Evolutionary conservation across 2,888 invertebrate genomes (phyloP), one percentile per base, ranked within the genome.

Genomic region (Polymixis flavicincta): DNA sequence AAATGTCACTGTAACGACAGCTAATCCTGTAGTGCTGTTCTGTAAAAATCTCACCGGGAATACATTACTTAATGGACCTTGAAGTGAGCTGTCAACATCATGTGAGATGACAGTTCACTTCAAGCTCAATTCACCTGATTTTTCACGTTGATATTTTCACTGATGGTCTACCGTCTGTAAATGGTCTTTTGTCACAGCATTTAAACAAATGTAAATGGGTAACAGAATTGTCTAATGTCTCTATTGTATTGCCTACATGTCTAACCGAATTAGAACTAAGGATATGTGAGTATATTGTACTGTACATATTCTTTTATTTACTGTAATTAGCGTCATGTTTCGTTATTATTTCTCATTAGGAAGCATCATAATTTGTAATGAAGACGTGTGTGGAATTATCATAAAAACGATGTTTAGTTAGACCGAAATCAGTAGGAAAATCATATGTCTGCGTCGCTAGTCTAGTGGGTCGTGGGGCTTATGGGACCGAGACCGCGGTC

Each of bases 191-290:
- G 6, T 61, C 59, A 57, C 25, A 17, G 22, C 67, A 70, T 71
- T 63, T 2, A 17, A 42, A 60, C 11, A 32, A 52, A 52, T 63
- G n/a, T 7, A 57, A 71, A 61, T 45, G 63, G 52, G 54, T 75
- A 73, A 67, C 88, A 88, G 83, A 83, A 69, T 86, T 86, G 86
- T 88, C 85, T 90, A 89, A 89, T 86, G 78, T 85, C 77, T 80
- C 71, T 83, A 86, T 87, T 89, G 88, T 90, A 83, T 87, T 89
- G 89, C 92, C 93, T 91, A 88, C 94, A 95, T 96, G 95, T 92
- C 95, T 95, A 91, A 92, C 91, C 92, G 89, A 87, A 91, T 90
- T 90, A 96, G 95, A 91, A 94, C 91, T 92, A 96, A 96, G 93
- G 95, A 96, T 92, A 92, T 96, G 96, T 96, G 90, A 96, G 96